Percentiles rank a stretch among this genome's conserved stretches.
These are phyloP conservation scores for Stegana nigrithorax DNA, from an alignment of 2,888 invertebrate genomes.

Conservation along the genomic window DNA sequence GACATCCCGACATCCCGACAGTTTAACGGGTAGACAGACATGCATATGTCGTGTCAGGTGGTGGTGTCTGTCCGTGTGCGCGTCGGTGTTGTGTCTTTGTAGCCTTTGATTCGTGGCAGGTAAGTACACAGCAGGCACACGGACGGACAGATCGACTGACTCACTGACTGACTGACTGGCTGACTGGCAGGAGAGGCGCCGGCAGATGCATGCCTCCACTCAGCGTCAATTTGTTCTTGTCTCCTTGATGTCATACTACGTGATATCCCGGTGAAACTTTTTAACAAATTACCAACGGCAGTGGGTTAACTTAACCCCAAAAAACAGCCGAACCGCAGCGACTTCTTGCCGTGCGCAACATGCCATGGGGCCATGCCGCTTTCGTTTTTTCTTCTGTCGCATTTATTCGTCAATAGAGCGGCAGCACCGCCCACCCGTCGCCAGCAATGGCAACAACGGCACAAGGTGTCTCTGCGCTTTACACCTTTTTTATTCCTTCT, in stretches of 20 bases:
- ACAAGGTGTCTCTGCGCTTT: neutral
- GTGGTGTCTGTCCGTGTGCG: neutral
- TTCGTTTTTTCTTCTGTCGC: slow-evolving; percentile 6
- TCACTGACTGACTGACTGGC: slow-evolving; percentile 4
- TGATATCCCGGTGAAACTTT: slow-evolving; percentile 57
- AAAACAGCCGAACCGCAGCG: neutral
- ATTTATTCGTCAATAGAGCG: neutral
- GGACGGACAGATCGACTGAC: neutral
- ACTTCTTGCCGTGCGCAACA: neutral
- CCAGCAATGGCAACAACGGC: no score
- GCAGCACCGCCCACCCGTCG: no score
- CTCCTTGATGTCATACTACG: slow-evolving; percentile 34
- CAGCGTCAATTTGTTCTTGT: slow-evolving; percentile 18
- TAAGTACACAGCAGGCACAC: no score
- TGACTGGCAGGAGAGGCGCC: neutral
- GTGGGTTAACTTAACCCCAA: slow-evolving; percentile 42
- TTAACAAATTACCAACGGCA: slow-evolving; percentile 54
- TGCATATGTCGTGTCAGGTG: neutral
- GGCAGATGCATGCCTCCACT: slow-evolving; percentile 1
- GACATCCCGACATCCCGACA: no score
- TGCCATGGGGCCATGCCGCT: no score
- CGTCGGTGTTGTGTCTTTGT: neutral
- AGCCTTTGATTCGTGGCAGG: no score
- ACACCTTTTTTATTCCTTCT: no score
- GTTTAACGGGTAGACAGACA: no score